These are phyloP conservation scores for Acleris cristana DNA, from an alignment of 2,888 invertebrate species.

Conservation along the genomic window DNA sequence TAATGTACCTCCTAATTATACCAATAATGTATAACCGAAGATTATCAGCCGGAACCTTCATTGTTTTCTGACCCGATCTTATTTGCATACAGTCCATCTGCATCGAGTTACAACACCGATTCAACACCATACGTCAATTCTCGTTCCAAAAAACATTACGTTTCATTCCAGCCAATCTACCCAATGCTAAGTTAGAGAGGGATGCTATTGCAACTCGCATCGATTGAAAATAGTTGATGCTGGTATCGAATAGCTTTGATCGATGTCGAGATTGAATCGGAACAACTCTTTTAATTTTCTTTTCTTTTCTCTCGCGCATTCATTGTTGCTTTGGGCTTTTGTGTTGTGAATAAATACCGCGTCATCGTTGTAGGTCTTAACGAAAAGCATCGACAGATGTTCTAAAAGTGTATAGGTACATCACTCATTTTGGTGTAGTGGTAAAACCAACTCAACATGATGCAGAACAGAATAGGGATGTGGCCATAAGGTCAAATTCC, in stretches of 20 bases:
- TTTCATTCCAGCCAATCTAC: background rate
- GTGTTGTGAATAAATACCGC: constrained; percentile 62
- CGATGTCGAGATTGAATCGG: constrained; percentile 56
- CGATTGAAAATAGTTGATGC: constrained; percentile 21
- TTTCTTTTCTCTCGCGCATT: constrained; percentile 52
- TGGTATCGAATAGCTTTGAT: constrained; percentile 31
- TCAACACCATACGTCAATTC: constrained; percentile 42
- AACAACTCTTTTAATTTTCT: constrained; percentile 46
- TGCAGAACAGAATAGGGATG: too few species aligned
- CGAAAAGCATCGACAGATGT: constrained; percentile 22
- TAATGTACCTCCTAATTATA: constrained; percentile 27
- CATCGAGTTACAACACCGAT: constrained; percentile 53
- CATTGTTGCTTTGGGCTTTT: constrained; percentile 66
- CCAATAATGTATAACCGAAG: constrained; percentile 49
- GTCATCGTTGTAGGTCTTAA: constrained; percentile 58
- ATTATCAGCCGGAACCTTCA: constrained; percentile 75
- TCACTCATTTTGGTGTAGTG: background rate
- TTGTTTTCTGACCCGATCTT: constrained; percentile 65
- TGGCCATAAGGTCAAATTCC: too few species aligned
- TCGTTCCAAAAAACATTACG: background rate
- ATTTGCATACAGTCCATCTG: constrained; percentile 77
- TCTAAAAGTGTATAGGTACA: constrained; percentile 11
- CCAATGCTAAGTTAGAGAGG: constrained; percentile 1
- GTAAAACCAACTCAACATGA: too few species aligned
- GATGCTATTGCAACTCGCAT: constrained; percentile 12